Evolutionary conservation across 30 jellyfish, hydroid and myxozoan genomes (phyloP), one percentile per base, ranked within the genome.

Genomic region (Aurelia coerulea): DNA sequence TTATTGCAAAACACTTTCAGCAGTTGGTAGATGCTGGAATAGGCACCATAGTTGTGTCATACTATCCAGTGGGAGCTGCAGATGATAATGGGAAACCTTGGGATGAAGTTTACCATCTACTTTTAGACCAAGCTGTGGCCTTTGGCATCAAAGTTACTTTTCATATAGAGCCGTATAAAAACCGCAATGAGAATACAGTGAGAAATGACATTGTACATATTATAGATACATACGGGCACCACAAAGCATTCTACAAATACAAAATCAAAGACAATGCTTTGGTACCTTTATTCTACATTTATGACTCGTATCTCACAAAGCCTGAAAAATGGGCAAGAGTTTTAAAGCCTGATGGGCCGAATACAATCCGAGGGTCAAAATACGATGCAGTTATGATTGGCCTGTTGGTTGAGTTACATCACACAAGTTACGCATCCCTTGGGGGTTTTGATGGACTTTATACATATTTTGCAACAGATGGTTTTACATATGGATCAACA

Each of bases 401-500:
- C 35, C 59, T 95, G 50, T 79, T 87, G 14, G 99, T 95, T 33
- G 97, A 81, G 42, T 23, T 62, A 42, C 90, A 74, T 6, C 96
- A 95, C 62, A 41, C 79, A 37, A 65, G 85, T 32, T 96, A 95
- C 29, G 73, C 84, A 17, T 70, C 94, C 1, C 62, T 69, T n/a
- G 97, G 97, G 23, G 94, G 96, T 16, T 95, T 95, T 81, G 97
- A 95, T 85, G 99, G 99, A 12, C 90, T 95, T 42, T 95, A 95
- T 77, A 95, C 99, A 68, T 95, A 95, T 65, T 95, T 95, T 90
- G 99, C 99, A 12, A 77, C 99, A 39, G 86, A 86, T 86, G 97
- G 97, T 9, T 95, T 95, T 68, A 95, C 99, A 19, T 95, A 79
- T 81, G 99, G 99, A 10, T 95, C 99, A 14, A 78, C 90, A 10